Base-by-base conservation (phyloP, 1,140 invertebrate genomes). In the Aporrectodea caliginosa region DNA sequence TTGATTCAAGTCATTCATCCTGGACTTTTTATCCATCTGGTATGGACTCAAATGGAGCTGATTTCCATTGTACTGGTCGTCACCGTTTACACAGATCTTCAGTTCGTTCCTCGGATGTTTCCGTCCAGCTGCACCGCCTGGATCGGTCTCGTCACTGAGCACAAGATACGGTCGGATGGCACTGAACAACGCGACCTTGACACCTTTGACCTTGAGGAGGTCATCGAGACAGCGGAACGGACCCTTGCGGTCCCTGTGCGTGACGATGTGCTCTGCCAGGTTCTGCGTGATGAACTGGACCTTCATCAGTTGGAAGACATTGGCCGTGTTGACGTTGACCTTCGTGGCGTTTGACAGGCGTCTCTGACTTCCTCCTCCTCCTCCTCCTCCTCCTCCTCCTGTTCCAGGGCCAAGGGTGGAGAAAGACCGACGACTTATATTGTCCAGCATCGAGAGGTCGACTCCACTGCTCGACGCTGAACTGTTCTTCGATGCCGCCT, bases 201-300 rank as follows among this genome's bases (percentile, higher is more conserved):
- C 22, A 12, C 91, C 90, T 85, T 91, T 91, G 0, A 93, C 91
- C 90, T 93, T 93, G 35, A 88, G 79, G 32, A 92, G 82, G 74
- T 91, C 90, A 83, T 93, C 92, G 69, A 94, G 83, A 75, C 90
- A 90, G 84, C 91, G 92, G 87, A 93, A 94, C 69, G 90, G 90
- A 69, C 93, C 93, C 88, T 93, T 93, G 85, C 92, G 92, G 81
- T 92, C 92, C 78, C 93, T 87, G 83, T 93, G 92, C 83, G 92
- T 91, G 2, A 94, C 91, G 82, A 95, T 93, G 85, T 92, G 92
- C 35, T 93, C 93, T 29, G 93, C 94, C 84, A 94, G 88, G 84
- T 92, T 92, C 88, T 94, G 93, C 84, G 92, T 92, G 75, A 95
- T 89, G 69, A 58, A 58, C 6, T 22, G 43, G 43, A 58, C 43